phyloP scores from a whole-genome alignment of 2,888 invertebrate genomes.

The Sarcophaga subvicina region DNA sequence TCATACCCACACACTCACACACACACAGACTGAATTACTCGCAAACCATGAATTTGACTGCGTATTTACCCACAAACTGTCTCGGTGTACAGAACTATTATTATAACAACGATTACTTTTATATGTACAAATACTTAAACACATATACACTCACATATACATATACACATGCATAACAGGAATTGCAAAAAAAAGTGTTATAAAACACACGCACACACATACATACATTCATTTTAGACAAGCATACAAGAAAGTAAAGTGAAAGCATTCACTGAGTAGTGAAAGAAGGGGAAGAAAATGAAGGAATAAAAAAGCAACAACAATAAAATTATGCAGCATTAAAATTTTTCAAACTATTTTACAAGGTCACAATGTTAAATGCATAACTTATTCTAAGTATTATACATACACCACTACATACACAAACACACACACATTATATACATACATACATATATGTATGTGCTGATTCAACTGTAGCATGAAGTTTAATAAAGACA shows the following conservation, averaged over 20 bases:
- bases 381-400: neutral
- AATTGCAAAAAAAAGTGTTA: neutral
- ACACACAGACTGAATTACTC: neutral
- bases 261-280: constrained; percentile 42
- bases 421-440: too few species aligned
- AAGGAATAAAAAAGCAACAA: neutral
- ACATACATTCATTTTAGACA: constrained; percentile 26
- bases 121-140: neutral
- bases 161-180: neutral
- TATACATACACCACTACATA: too few species aligned
- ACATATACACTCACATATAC: neutral
- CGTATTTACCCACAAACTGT: constrained; percentile 62
- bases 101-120: constrained; percentile 22
- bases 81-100: constrained; percentile 57
- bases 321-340: constrained; percentile 1
- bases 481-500: too few species aligned
- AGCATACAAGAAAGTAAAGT: constrained; percentile 28
- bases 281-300: neutral
- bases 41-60: constrained; percentile 40
- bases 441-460: too few species aligned
- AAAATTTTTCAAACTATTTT: constrained; percentile 16
- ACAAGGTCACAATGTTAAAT: constrained; percentile 1
- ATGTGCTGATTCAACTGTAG: too few species aligned
- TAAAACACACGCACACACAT: constrained; percentile 48
- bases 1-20: constrained; percentile 15